Conservation (phyloP, 2,113 vertebrate species). For the Rattus norvegicus region DNA sequence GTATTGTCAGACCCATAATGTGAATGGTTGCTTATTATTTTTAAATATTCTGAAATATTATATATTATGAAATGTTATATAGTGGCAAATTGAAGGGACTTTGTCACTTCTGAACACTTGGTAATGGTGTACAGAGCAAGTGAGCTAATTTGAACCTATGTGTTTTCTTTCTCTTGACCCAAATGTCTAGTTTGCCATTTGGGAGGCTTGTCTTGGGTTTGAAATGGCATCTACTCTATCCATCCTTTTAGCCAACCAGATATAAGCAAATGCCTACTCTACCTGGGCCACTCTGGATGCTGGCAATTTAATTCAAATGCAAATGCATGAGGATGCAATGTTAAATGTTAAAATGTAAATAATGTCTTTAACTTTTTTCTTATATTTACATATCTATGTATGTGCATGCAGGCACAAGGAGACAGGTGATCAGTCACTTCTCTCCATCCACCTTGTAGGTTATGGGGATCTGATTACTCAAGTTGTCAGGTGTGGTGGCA, state of each 20-base stretch:
- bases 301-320: background rate
- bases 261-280: background rate
- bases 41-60: slow-evolving; percentile 37
- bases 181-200: background rate
- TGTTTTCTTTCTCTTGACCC: background rate
- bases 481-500: background rate
- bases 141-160: background rate
- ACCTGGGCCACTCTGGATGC: background rate
- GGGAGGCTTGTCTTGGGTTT: background rate
- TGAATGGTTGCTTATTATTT: slow-evolving; percentile 6
- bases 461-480: background rate
- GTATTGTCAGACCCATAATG: background rate
- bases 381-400: too few species aligned
- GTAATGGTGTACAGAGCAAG: background rate
- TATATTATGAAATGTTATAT: too few species aligned
- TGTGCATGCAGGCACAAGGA: background rate
- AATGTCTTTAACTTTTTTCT: background rate
- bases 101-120: background rate
- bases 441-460: background rate
- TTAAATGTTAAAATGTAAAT: background rate
- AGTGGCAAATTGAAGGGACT: background rate
- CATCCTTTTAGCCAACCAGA: background rate
- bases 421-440: background rate
- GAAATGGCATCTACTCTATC: background rate
- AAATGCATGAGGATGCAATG: background rate